A percentile compares a stretch with the other conserved stretches of the same genome.
Evolutionary conservation across 2,888 invertebrate species (phyloP).

Genomic region (Psococerastis gibbosa): DNA sequence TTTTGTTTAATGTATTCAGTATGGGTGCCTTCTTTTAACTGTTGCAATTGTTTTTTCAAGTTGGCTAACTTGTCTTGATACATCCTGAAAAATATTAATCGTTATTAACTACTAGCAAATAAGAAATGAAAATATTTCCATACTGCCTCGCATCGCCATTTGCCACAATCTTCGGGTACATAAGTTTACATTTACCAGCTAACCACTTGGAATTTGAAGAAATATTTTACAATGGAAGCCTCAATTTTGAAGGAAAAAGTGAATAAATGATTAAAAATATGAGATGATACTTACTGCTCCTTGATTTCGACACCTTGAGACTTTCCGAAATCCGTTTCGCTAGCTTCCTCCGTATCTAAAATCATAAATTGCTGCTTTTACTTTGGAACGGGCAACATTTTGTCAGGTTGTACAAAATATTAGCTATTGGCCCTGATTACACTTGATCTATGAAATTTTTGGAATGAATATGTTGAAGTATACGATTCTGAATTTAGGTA

Average conservation of each 20-base stretch:
- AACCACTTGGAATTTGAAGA: no score
- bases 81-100: conserved; percentile 41
- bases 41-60: conserved; percentile 75
- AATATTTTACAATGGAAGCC: conserved; percentile 5
- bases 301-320: conserved; percentile 57
- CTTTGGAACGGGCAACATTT: no score
- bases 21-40: conserved; percentile 67
- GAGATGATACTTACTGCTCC: conserved; percentile 57
- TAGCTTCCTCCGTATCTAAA: conserved; percentile 86
- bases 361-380: no score
- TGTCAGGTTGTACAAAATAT: no score
- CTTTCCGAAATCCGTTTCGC: conserved; percentile 80
- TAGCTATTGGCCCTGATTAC: no score
- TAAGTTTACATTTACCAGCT: not conserved
- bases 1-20: conserved; percentile 69
- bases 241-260: not conserved
- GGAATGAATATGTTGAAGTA: no score
- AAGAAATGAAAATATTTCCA: no score
- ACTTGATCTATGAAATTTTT: no score
- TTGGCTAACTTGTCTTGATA: conserved; percentile 79
- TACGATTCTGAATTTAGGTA: no score
- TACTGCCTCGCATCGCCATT: no score
- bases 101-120: conserved; percentile 7
- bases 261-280: conserved; percentile 9
- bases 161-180: no score